Evolutionary conservation across 1,140 invertebrate species (phyloP).

Genomic region (Drosophila prosaltans): DNA sequence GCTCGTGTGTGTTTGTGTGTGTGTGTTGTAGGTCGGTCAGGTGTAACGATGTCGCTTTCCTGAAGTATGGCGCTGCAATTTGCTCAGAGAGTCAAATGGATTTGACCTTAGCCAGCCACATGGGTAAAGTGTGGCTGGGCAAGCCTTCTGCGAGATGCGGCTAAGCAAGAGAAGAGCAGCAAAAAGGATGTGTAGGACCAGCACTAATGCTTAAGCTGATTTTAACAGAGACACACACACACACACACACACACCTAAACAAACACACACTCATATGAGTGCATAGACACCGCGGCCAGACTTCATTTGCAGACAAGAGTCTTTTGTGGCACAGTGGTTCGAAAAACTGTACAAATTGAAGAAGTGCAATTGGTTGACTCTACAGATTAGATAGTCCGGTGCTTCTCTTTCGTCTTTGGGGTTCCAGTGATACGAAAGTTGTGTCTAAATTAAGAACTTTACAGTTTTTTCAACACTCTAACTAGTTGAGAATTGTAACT

Average conservation of each 20-base stretch:
- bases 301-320: slow-evolving; percentile 65
- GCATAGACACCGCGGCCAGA: slow-evolving; percentile 47
- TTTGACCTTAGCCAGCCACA: slow-evolving; percentile 75
- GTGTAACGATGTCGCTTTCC: slow-evolving; percentile 61
- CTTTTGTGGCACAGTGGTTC: slow-evolving; percentile 22
- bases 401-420: too few species aligned
- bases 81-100: slow-evolving; percentile 78
- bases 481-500: too few species aligned
- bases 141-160: slow-evolving; percentile 1
- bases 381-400: too few species aligned
- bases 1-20: slow-evolving; percentile 26
- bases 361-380: too few species aligned
- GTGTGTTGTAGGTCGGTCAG: slow-evolving; percentile 53
- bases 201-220: slow-evolving; percentile 79
- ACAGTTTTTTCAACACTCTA: too few species aligned
- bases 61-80: slow-evolving; percentile 69
- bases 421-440: too few species aligned
- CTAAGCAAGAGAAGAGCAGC: not conserved
- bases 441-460: too few species aligned
- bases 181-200: slow-evolving; percentile 46
- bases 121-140: slow-evolving; percentile 30
- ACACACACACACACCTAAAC: slow-evolving; percentile 5
- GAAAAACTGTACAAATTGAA: too few species aligned
- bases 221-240: slow-evolving; percentile 59
- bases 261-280: slow-evolving; percentile 15